Base-by-base conservation (phyloP, 2,888 invertebrate species). In the Leptinotarsa peninsularis region DNA sequence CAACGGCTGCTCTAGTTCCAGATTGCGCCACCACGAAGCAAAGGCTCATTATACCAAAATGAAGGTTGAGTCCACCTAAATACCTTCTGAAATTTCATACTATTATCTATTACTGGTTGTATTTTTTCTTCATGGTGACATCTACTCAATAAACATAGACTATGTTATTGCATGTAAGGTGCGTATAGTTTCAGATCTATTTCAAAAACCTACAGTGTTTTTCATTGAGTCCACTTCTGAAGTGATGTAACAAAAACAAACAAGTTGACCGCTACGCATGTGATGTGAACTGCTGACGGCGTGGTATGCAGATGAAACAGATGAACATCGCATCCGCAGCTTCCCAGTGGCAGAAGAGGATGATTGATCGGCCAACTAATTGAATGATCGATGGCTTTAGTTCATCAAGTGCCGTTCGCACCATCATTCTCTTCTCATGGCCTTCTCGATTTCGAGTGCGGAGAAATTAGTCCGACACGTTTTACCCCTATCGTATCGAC, bases 291-390 rank as follows among this genome's bases (percentile, higher is more conserved):
- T 21, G 23, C 23, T 23, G 58, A 58, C 76, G 81, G 80, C 82
- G 84, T 81, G 87, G 86, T 87, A 88, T 88, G 88, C 87, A 88
- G 88, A 88, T 88, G 87, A 86, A 86, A 79, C 78, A 83, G 84
- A 86, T 85, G 85, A 85, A 84, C 83, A 82, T 82, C 83, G 54
- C 67, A 63, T 66, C 66, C 66, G 73, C 71, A 67, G 74, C 75
- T 73, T 79, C 81, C 79, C 76, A 82, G 76, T 81, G 83, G 84
- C 83, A 88, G 88, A 87, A 87, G 72, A 49, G 89, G 90, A 93
- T 93, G 93, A 94, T 93, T 92, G 93, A 93, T 93, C 93, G 90
- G 87, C 84, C 84, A 83, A 89, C 91, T 93, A 93, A 94, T 93
- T 93, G 93, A 91, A 91, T 93, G 94, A 94, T 93, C 91, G 93